A percentile compares a stretch with the other conserved stretches of the same genome.
Conservation (phyloP, 2,113 vertebrate genomes). For the Spheniscus mendiculus region DNA sequence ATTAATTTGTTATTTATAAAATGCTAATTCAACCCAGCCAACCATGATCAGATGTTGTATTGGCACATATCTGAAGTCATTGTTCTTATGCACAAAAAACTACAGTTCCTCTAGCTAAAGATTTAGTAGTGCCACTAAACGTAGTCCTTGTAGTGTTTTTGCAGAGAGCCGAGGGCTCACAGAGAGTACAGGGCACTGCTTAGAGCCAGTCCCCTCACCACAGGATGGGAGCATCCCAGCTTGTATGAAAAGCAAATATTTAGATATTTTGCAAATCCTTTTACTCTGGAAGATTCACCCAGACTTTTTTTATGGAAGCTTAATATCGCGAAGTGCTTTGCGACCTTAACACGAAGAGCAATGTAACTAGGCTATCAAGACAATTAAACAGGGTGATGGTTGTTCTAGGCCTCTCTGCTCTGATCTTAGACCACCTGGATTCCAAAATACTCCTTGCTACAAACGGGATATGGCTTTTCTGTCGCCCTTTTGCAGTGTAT, state of each 20-base stretch:
- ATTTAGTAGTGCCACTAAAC: accelerated
- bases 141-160: accelerated
- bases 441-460: not conserved
- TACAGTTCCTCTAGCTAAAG: not conserved
- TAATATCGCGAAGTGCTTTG: not conserved
- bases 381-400: not conserved
- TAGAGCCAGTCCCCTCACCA: not conserved
- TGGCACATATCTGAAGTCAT: not conserved
- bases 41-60: not conserved
- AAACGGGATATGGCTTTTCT: not conserved
- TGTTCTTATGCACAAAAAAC: not conserved
- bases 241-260: not conserved
- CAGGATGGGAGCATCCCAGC: not conserved
- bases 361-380: accelerated
- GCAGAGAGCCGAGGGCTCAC: not conserved
- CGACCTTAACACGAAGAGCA: not conserved
- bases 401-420: not conserved
- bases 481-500: accelerated
- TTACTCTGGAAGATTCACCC: not conserved
- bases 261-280: not conserved
- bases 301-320: not conserved
- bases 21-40: not conserved
- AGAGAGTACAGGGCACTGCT: not conserved
- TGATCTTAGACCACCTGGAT: not conserved
- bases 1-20: not conserved